Base-by-base conservation (phyloP, 2,113 vertebrate genomes). In the Scalopus aquaticus region DNA sequence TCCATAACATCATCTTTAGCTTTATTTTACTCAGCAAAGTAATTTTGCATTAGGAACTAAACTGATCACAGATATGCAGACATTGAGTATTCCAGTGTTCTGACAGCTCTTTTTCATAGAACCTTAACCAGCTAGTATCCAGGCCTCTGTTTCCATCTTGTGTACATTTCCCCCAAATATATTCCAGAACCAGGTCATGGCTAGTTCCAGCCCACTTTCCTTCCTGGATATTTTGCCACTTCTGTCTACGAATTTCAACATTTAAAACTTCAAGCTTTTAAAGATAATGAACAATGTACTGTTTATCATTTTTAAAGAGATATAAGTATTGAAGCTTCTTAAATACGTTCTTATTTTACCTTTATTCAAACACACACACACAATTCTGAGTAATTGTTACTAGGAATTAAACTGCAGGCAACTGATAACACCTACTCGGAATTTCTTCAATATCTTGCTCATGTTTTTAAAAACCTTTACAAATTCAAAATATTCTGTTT, bases 401-500 rank as follows among this genome's bases (percentile, higher is more conserved):
- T 78, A 76, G 56, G 5, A 92, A 79, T 69, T 78, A 90, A 64
- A 26, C 13, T 86, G n/a, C 16, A 51, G 44, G 76, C n/a, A 93
- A 89, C 51, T 62, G 49, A 83, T 56, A 65, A 89, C 3, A 1
- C 2, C n/a, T 60, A 28, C 69, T 22, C 30, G 64, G 62, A 35
- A 44, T 83, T 90, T 90, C 76, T 86, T 62, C 54, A 83, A 30
- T 87, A 54, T 76, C 58, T 64, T 89, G 81, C 62, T 24, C 64
- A 93, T 28, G 19, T 89, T 82, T 87, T 79, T 65, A 83, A 83
- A 54, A 87, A 91, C 6, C 56, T 88, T 74, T 76, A 92, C 32
- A 93, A 96, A 87, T 81, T 72, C 24, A 60, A 72, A 51, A 11
- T 13, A 42, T 84, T 46, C 76, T 86, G 12, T 81, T 88, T 91